A percentile compares a stretch with the other conserved stretches of the same genome.
Conservation (phyloP, 2,888 invertebrate genomes). For the Teleogryllus oceanicus region DNA sequence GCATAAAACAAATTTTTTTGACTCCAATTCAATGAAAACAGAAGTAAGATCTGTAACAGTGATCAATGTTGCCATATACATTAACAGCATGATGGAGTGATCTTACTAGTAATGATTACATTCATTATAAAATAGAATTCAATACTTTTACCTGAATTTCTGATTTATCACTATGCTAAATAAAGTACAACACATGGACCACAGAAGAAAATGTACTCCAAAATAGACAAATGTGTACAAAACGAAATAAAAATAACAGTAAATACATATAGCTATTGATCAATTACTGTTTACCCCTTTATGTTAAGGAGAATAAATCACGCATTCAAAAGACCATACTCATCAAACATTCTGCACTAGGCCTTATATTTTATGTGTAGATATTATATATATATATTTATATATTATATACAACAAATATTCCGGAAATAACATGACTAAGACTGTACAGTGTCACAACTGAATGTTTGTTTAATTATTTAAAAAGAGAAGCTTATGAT, state of each 20-base stretch:
- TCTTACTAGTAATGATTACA: neutral
- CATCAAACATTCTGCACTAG: slow-evolving; percentile 1
- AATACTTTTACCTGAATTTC: neutral
- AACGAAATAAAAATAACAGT: slow-evolving; percentile 5
- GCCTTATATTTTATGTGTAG: slow-evolving; percentile 1
- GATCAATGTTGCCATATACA: too few relatives aligned
- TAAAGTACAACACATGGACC: neutral
- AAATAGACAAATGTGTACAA: slow-evolving; percentile 18
- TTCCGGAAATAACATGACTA: neutral
- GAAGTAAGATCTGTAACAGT: too few relatives aligned
- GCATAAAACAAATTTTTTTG: too few relatives aligned
- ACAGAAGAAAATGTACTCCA: slow-evolving; percentile 6
- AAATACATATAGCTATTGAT: neutral
- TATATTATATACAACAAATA: slow-evolving; percentile 3
- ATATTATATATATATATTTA: slow-evolving; percentile 11
- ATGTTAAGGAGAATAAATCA: neutral
- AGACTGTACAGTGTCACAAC: slow-evolving; percentile 2
- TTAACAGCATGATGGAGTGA: neutral
- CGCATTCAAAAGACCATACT: neutral
- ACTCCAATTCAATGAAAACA: too few relatives aligned
- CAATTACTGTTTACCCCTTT: neutral
- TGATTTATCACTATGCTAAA: neutral
- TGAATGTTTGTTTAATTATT: neutral
- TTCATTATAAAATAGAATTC: neutral
- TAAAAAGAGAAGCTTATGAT: slow-evolving; percentile 2